Evolutionary conservation across 2,888 invertebrate genomes (phyloP).

Genomic region (Drosophila mettleri): DNA sequence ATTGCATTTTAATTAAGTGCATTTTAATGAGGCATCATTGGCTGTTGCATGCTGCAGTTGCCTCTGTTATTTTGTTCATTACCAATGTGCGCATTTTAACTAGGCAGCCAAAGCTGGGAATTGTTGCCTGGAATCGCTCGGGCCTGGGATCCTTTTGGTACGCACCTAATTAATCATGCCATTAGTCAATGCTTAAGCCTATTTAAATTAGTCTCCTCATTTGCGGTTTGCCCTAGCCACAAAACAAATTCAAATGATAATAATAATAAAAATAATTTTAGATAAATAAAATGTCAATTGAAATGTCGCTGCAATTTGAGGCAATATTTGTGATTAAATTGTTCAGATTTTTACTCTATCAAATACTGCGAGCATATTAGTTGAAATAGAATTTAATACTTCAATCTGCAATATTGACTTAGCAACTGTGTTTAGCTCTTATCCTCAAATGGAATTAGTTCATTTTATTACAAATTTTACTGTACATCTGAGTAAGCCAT

Average conservation of each 20-base stretch:
- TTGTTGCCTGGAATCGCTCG: conserved; percentile 5
- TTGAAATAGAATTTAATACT: conserved; percentile 6
- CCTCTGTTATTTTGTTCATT: conserved; percentile 49
- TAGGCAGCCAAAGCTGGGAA: conserved; percentile 54
- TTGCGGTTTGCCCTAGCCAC: conserved; percentile 52
- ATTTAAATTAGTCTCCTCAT: conserved; percentile 64
- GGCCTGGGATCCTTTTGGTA: conserved; percentile 10
- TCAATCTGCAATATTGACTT: neutral
- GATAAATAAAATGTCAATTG: conserved; percentile 40
- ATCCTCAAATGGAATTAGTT: conserved; percentile 5
- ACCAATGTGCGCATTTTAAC: conserved; percentile 67
- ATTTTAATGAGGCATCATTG: conserved; percentile 76
- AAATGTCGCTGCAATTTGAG: conserved; percentile 57
- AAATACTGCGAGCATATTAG: conserved; percentile 2
- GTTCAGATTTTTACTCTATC: conserved; percentile 12
- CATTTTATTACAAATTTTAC: neutral
- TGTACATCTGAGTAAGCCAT: conserved; percentile 13
- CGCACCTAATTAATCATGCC: conserved; percentile 45
- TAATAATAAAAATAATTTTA: conserved; percentile 6
- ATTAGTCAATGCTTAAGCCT: conserved; percentile 52
- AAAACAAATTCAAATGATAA: conserved; percentile 23
- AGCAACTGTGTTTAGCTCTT: neutral
- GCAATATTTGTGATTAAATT: conserved; percentile 10
- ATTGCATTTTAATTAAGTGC: conserved; percentile 80
- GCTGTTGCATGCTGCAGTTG: conserved; percentile 21